Conservation (phyloP, 2,113 vertebrate species). For the Burhinus oedicnemus region DNA sequence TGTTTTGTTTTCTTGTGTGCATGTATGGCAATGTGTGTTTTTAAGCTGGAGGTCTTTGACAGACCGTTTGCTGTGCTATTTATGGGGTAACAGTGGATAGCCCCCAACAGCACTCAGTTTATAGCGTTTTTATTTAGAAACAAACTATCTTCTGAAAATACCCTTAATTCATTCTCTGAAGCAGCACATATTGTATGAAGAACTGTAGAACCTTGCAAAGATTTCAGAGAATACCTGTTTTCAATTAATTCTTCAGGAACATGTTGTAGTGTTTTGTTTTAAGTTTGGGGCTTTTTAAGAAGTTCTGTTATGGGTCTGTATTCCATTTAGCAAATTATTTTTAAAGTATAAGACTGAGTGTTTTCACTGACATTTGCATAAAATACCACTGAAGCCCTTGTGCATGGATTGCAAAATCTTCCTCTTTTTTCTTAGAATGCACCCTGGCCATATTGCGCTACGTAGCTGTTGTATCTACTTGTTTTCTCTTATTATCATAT, state of each 20-base stretch:
- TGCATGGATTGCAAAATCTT: neutral
- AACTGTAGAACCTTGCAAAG: neutral
- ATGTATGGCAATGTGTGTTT: neutral
- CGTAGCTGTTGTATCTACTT: neutral
- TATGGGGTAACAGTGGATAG: neutral
- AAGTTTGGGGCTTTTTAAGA: neutral
- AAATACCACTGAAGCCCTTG: neutral
- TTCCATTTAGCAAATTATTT: neutral
- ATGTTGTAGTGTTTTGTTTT: neutral
- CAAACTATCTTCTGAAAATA: neutral
- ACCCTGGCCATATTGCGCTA: neutral
- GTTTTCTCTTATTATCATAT: neutral
- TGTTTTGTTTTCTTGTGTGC: neutral
- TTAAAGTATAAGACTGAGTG: neutral
- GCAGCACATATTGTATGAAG: neutral
- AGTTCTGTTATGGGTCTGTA: neutral
- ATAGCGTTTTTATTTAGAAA: neutral
- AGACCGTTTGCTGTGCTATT: neutral
- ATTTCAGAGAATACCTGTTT: neutral
- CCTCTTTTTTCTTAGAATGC: neutral
- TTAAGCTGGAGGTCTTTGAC: neutral
- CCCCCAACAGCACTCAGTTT: neutral
- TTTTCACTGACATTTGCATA: neutral
- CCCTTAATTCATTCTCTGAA: neutral
- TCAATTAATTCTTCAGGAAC: neutral